A percentile compares a stretch with the other conserved stretches of the same genome.
Conservation (phyloP, 1,140 invertebrate genomes). For the Hormaphis cornu region DNA sequence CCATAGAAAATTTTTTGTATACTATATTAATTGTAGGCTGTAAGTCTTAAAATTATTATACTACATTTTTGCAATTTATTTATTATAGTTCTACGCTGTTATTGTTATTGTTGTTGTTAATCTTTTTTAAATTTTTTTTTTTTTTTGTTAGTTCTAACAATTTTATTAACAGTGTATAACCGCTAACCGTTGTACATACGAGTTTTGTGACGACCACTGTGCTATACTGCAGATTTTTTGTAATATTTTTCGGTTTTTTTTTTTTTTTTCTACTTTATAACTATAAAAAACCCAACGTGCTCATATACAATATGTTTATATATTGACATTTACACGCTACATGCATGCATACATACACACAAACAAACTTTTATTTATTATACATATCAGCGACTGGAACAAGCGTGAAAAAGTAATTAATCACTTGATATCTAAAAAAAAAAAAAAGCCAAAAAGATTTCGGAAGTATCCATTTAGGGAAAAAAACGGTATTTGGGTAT, state of each 20-base stretch:
- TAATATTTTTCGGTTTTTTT: background rate
- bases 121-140: too few species aligned
- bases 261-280: background rate
- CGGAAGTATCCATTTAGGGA: too few species aligned
- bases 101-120: constrained; percentile 32
- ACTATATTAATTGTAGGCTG: background rate
- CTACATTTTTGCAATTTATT: constrained; percentile 18
- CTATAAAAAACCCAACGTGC: background rate
- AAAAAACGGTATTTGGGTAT: too few species aligned
- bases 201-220: background rate
- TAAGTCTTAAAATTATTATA: constrained; percentile 11
- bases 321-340: background rate
- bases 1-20: background rate
- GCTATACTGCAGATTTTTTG: background rate
- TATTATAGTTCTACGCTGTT: constrained; percentile 26
- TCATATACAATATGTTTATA: background rate
- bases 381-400: too few species aligned
- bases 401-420: too few species aligned
- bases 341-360: background rate
- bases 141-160: constrained; percentile 24
- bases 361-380: background rate
- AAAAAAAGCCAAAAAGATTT: too few species aligned
- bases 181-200: background rate
- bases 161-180: background rate
- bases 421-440: too few species aligned